A percentile compares a stretch with the other conserved stretches of the same genome.
These are phyloP conservation scores for Ooceraea biroi DNA, from an alignment of 1,140 invertebrate species.

Conservation along the genomic window DNA sequence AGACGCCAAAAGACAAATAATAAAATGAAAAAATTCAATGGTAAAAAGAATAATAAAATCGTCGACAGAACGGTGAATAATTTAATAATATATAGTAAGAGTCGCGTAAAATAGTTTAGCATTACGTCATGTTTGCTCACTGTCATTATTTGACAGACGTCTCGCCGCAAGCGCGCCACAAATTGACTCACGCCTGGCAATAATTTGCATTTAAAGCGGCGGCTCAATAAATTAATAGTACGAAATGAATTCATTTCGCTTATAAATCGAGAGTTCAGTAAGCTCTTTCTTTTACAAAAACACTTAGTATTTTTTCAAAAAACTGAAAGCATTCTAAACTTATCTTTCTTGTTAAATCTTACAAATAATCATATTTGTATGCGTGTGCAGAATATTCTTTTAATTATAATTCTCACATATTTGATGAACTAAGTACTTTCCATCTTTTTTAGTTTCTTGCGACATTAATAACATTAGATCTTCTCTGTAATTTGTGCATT, in stretches of 20 bases:
- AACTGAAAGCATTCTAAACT: not conserved
- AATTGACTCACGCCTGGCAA: conserved; percentile 64
- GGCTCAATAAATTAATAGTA: conserved; percentile 69
- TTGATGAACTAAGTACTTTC: not conserved
- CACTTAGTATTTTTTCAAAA: not conserved
- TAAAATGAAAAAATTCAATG: not conserved
- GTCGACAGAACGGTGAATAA: conserved; percentile 41
- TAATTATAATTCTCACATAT: not conserved
- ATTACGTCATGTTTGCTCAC: conserved; percentile 59
- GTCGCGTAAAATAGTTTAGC: conserved; percentile 48
- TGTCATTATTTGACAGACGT: conserved; percentile 74
- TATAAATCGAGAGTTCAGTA: not conserved
- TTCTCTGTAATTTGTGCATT: not conserved
- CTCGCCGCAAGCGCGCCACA: conserved; percentile 58
- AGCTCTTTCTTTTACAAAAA: too few relatives aligned
- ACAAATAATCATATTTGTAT: not conserved
- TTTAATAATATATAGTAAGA: conserved; percentile 54
- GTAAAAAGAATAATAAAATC: not conserved
- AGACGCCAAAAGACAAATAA: too few relatives aligned
- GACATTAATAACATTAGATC: not conserved
- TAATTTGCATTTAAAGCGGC: conserved; percentile 69
- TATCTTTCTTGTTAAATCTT: not conserved
- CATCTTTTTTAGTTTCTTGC: not conserved
- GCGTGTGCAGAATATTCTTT: not conserved
- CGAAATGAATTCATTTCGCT: not conserved